Base-by-base conservation (phyloP, 1,140 invertebrate genomes). In the Trichonephila clavipes region DNA sequence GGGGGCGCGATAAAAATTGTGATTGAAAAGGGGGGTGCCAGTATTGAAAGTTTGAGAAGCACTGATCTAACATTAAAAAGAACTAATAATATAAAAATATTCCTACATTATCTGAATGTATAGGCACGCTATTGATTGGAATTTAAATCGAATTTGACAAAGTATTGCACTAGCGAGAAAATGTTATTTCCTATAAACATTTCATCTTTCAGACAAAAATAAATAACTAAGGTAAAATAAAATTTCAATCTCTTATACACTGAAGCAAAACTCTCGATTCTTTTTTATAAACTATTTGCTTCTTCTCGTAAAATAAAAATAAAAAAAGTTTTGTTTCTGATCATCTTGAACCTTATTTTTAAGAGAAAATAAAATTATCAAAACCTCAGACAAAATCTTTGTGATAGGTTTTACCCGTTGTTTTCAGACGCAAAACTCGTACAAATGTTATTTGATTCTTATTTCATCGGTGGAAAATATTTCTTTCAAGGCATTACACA, bases 401-500 rank as follows among this genome's bases (percentile, higher is more conserved):
- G 34, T 1, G 72, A 18, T 18, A 77, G 6, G 34, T 77, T 77
- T 24, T 28, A 28, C 83, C 51, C 21, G 14, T 81, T 81, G 16
- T 85, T 14, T 28, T 28, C 44, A 21, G 58, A 28, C 0, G 14
- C 66, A 61, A 12, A 85, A 51, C n/a, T 51, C 7, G 51, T 12
- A 61, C 44, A 58, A 24, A 85, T 85, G n/a, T 85, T 85, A 85
- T 85, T 85, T 21, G 82, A 61, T 85, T 59, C 51, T 85, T 59
- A 59, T 85, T 16, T 18, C n/a, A 21, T 85, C 10, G 44, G 21
- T 4, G 7, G 51, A 85, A 85, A 85, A 24, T 61, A 28, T 51
- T 61, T 85, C 12, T 85, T 85, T 40, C 14, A 7, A n/a, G 3
- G 58, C 10, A 44, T 34, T 24, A 58, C 51, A 14, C 51, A 1